Evolutionary conservation across 92 coral and sea anemone genomes (phyloP).

Genomic region (Umimayanthus kanabou): DNA sequence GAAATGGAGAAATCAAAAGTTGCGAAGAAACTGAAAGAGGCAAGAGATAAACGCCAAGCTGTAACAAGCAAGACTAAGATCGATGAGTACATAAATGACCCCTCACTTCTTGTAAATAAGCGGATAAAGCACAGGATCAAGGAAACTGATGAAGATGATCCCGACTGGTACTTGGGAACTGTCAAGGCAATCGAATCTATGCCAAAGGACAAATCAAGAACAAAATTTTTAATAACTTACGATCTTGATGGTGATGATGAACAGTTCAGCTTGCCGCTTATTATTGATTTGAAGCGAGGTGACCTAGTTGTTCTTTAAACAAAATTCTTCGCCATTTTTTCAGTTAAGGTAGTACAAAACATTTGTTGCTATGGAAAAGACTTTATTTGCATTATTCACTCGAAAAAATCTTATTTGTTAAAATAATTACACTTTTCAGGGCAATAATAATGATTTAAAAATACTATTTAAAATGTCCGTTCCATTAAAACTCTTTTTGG

Average conservation of each 20-base stretch:
- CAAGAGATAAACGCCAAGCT: background rate
- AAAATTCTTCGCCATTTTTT: no score
- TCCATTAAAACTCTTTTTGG: no score
- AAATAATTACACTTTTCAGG: no score
- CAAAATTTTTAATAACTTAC: no score
- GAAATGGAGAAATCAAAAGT: background rate
- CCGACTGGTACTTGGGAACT: constrained; percentile 14
- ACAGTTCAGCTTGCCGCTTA: background rate
- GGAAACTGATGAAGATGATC: constrained; percentile 5
- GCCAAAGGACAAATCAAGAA: background rate
- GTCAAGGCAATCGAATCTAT: background rate
- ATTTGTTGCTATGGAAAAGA: no score
- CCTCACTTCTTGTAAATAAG: background rate
- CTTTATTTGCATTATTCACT: no score
- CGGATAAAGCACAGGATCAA: constrained; percentile 2
- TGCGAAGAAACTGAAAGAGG: constrained; percentile 6
- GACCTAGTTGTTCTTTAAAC: background rate
- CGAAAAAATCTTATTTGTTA: no score
- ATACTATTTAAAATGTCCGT: no score
- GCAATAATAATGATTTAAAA: no score
- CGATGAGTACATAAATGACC: background rate
- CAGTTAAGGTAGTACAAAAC: no score
- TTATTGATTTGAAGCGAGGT: constrained; percentile 9
- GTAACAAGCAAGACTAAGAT: background rate
- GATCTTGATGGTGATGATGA: constrained; percentile 18